Evolutionary conservation across 2,113 vertebrate species (phyloP).

Genomic region (Motacilla alba): DNA sequence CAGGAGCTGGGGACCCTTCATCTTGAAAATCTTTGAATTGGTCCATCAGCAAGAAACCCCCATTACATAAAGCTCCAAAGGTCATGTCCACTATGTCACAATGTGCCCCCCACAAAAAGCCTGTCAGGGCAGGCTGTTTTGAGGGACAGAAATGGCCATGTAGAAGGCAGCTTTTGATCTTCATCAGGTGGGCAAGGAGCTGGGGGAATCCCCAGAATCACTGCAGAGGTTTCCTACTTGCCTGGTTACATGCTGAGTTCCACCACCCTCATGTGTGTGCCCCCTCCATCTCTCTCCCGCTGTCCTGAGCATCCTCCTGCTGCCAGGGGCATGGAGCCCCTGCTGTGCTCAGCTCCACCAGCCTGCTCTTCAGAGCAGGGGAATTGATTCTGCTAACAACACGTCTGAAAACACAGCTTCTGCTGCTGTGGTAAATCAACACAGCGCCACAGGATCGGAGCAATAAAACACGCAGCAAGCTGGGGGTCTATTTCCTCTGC

Average conservation of each 20-base stretch:
- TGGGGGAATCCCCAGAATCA: rapidly evolving
- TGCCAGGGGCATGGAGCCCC: rapidly evolving
- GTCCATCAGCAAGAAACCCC: background rate
- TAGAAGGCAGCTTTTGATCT: background rate
- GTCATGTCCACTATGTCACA: background rate
- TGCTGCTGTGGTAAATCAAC: slow-evolving; percentile 32
- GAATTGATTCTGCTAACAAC: slow-evolving; percentile 19
- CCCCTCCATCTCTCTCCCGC: background rate
- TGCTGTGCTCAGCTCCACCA: background rate
- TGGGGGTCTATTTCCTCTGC: slow-evolving; percentile 50
- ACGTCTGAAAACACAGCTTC: background rate
- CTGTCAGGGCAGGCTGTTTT: background rate
- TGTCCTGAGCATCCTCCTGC: background rate
- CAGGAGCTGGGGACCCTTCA: background rate
- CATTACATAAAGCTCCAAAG: background rate
- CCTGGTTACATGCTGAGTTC: background rate
- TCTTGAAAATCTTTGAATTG: rapidly evolving
- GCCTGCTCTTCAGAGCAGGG: rapidly evolving
- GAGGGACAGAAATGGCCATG: background rate
- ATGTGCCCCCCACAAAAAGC: background rate
- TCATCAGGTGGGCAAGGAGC: background rate
- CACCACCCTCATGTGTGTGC: rapidly evolving
- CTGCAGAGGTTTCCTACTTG: background rate
- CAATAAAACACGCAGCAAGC: slow-evolving; percentile 14
- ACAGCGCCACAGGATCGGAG: background rate